Evolutionary conservation across 2,888 invertebrate species (phyloP), one percentile per base, ranked within the genome.

Genomic region (Darwinula stevensoni): DNA sequence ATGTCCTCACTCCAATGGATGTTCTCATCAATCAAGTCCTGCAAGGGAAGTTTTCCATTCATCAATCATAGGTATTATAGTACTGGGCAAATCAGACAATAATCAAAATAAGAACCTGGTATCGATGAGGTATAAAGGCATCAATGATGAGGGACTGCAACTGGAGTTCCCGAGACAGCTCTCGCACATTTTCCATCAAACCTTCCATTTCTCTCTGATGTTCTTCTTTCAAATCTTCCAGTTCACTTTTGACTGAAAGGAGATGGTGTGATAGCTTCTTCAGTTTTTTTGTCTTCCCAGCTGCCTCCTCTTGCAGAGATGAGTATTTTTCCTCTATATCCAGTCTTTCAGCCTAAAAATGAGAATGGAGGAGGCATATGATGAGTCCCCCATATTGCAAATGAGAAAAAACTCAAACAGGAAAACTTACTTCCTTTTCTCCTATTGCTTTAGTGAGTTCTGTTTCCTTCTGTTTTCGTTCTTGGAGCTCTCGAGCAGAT

Each of bases 1-100:
- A 88, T 76, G 46, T 94, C 91, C 51, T 88, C 88, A 55, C 88
- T 94, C 86, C 91, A 97, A 45, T 76, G 71, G 28, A 86, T 73
- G 47, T 86, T 76, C 43, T 71, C 63, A 45, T 84, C 80, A 38
- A 91, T 75, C 53, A 78, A 62, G 31, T 70, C 70, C 71, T 76
- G 47, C n/a, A 31, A 17, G 22, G 22, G n/a, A 22, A n/a, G 22
- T 22, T 22, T 22, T 6, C 22, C 9, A 22, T 22, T 22, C 22
- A n/a, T n/a, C n/a, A n/a, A 22, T 22, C 22, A 22, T 9, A 22
- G 6, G 22, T 9, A 22, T 22, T 22, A 22, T 6, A 22, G n/a
- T n/a, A n/a, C n/a, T 22, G 22, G n/a, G n/a, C 22, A 22, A 22
- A 17, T 4, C 12, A n/a, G n/a, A n/a, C n/a, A n/a, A n/a, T n/a